Evolutionary conservation across 2,888 invertebrate genomes (phyloP), one percentile per base, ranked within the genome.

Genomic region (Ormyrus nitidulus): DNA sequence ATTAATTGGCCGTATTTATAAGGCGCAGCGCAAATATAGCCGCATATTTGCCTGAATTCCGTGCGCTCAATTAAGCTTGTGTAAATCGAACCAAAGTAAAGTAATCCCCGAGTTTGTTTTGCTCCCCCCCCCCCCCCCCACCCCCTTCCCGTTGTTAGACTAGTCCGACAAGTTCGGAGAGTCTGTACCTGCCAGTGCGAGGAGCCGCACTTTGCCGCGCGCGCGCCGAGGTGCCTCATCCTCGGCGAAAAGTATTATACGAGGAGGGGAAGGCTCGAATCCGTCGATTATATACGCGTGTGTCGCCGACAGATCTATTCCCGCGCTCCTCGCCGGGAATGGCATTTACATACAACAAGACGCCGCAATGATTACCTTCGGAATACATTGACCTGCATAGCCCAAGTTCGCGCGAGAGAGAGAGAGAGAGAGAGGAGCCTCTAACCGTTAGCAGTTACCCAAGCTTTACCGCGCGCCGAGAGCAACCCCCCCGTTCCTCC

Each of bases 341-440:
- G 3, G 34, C 10, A 9, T 59, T 58, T 11, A 13, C 86, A 86
- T 19, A 19, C 84, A 86, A 86, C 85, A 85, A 85, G 86, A 65
- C 48, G 83, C 84, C 85, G 85, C 85, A 85, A 85, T 86, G 85
- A 86, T 86, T 86, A 84, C 85, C 84, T 81, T 82, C 82, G 80
- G 85, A 87, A 87, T 86, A 86, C 83, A 86, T 87, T 87, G 86
- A 83, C 85, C 84, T 83, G 83, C 85, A 78, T 83, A 46, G 74
- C 46, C 58, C 54, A 74, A 74, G 74, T 74, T 74, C 51, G 65
- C 64, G 64, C 10, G 19, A 1, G 19, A 19, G 19, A 19, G 19
- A 19, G 19, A 19, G 19, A 19, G 19, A 1, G 19, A 19, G 19
- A 19, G 19, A n/a, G n/a, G n/a, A 10, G 61, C 61, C 46, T 9